Conservation (phyloP, 2,113 vertebrate genomes). For the Lathamus discolor region DNA sequence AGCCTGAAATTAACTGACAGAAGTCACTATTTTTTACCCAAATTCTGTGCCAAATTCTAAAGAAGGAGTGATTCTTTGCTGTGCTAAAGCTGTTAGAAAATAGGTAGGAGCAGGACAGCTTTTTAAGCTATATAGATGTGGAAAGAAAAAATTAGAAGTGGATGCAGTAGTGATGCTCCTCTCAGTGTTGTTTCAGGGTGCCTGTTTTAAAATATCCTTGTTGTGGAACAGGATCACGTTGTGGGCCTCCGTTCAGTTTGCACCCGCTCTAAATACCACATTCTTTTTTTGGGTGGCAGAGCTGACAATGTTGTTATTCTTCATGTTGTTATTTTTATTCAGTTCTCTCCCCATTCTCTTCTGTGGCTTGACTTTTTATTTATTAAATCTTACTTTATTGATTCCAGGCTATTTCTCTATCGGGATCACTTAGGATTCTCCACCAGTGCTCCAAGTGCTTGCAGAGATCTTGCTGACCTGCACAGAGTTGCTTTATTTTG, state of each 20-base stretch:
- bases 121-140: not conserved
- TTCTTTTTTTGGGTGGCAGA: not conserved
- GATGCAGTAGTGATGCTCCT: not conserved
- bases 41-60: not conserved
- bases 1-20: not conserved
- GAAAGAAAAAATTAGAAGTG: not conserved
- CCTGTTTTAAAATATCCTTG: not conserved
- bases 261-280: not conserved
- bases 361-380: not conserved
- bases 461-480: not conserved
- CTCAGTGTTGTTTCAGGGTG: not conserved
- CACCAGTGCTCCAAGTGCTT: not conserved
- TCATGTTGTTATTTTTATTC: not conserved
- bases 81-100: not conserved
- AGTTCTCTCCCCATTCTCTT: not conserved
- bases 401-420: not conserved
- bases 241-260: not conserved
- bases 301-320: not conserved
- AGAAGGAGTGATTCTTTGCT: not conserved
- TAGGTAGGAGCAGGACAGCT: not conserved
- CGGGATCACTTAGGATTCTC: not conserved
- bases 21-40: not conserved
- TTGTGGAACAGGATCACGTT: not conserved
- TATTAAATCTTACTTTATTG: not conserved
- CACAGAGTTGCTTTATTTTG: not conserved